Evolutionary conservation across 1,140 invertebrate genomes (phyloP).

Genomic region (Oncopeltus fasciatus): DNA sequence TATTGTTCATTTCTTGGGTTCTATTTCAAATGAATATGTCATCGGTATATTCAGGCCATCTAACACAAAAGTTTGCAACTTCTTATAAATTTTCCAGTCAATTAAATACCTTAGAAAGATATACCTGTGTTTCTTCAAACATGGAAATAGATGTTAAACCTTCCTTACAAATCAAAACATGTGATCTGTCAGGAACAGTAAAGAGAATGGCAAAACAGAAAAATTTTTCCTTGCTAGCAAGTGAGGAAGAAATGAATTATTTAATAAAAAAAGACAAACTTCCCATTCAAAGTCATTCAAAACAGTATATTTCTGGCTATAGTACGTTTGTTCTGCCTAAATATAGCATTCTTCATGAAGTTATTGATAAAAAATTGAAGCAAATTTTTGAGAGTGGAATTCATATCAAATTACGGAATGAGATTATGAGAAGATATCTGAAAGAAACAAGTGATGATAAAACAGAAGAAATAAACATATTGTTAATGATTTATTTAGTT

Average conservation of each 20-base stretch:
- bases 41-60: neutral
- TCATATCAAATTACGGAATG: neutral
- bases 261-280: neutral
- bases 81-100: too few relatives aligned
- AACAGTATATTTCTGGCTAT: neutral
- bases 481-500: too few relatives aligned
- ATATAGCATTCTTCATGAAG: neutral
- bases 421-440: too few relatives aligned
- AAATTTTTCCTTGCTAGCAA: neutral
- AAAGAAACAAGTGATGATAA: too few relatives aligned
- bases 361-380: neutral
- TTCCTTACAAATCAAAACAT: neutral
- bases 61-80: neutral
- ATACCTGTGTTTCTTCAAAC: neutral
- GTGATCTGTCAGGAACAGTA: neutral
- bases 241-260: neutral
- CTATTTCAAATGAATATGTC: neutral
- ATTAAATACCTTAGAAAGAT: neutral
- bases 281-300: neutral
- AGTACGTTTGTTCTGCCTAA: neutral
- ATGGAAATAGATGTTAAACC: neutral
- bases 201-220: neutral
- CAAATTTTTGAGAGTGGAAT: neutral
- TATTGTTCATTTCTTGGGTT: neutral
- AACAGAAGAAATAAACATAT: too few relatives aligned